Evolutionary conservation across 2,113 vertebrate genomes (phyloP).

Genomic region (Pelusios castaneus): DNA sequence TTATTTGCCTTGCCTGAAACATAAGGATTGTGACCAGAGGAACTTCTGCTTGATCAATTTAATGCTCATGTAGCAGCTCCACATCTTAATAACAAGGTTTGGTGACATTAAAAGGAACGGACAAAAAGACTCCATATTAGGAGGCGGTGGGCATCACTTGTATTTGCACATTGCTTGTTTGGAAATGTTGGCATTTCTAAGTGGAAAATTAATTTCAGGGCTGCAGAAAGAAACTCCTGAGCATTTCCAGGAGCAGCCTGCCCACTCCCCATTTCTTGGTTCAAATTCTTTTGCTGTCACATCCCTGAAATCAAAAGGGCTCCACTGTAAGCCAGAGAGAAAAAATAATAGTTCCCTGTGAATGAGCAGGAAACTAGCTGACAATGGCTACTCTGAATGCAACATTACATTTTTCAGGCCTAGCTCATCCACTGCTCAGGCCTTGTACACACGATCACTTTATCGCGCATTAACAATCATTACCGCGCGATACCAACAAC

Average conservation of each 20-base stretch:
- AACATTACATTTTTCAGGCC: not conserved
- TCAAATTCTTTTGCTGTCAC: not conserved
- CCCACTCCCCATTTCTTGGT: not conserved
- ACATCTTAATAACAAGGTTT: fast-evolving
- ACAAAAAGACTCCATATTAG: not conserved
- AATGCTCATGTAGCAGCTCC: not conserved
- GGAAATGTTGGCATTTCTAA: not conserved
- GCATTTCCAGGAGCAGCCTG: not conserved
- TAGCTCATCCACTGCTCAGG: not conserved
- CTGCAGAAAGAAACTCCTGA: not conserved
- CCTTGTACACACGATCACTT: too few species aligned
- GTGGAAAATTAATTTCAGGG: not conserved
- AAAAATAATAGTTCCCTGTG: not conserved
- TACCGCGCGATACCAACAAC: too few species aligned
- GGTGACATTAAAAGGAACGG: not conserved
- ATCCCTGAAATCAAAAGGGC: not conserved
- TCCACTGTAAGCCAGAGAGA: not conserved
- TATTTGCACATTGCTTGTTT: not conserved
- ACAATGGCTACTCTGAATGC: not conserved
- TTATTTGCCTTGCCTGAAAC: fast-evolving
- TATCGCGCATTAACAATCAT: too few species aligned
- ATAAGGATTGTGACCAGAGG: not conserved
- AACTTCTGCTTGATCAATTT: not conserved
- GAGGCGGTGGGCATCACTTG: not conserved
- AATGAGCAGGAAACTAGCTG: not conserved